Percentiles rank a stretch among this genome's conserved stretches.
Evolutionary conservation across 2,113 vertebrate species (phyloP).

Genomic region (Lycaon pictus): DNA sequence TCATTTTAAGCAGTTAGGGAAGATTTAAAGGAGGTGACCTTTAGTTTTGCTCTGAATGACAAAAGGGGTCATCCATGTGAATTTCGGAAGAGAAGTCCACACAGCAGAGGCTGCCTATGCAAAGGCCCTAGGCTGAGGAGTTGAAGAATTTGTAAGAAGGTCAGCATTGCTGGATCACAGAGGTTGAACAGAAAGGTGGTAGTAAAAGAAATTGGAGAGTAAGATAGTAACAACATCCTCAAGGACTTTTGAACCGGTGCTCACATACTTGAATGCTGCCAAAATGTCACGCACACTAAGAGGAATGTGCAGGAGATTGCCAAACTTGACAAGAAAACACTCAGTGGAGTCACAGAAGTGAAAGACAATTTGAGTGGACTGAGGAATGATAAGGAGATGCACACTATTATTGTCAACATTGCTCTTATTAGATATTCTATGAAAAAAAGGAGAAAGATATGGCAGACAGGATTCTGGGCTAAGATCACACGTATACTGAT

Average conservation of each 20-base stretch:
- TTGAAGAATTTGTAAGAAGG: not conserved
- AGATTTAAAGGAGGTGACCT: constrained; percentile 19
- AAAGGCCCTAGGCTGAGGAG: not conserved
- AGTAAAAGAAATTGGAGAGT: not conserved
- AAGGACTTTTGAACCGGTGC: not conserved
- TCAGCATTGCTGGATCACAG: not conserved
- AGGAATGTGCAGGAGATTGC: not conserved
- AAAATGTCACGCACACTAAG: not conserved
- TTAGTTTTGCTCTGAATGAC: not conserved
- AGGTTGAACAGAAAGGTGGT: not conserved
- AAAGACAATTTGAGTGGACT: not conserved
- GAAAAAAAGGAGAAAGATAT: not conserved
- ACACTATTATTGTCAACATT: not conserved
- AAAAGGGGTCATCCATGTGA: not conserved
- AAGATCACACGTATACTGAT: not conserved
- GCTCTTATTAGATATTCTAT: not conserved
- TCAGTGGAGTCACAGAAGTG: not conserved
- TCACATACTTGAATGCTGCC: not conserved
- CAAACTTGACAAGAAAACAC: not conserved
- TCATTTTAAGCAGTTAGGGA: constrained; percentile 16
- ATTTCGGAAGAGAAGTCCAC: not conserved
- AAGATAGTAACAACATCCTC: not conserved
- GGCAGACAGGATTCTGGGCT: not conserved
- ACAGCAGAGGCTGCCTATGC: not conserved
- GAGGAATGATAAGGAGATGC: not conserved